Conservation (phyloP, 2,797 vertebrate species). For the Danio kyathit region DNA sequence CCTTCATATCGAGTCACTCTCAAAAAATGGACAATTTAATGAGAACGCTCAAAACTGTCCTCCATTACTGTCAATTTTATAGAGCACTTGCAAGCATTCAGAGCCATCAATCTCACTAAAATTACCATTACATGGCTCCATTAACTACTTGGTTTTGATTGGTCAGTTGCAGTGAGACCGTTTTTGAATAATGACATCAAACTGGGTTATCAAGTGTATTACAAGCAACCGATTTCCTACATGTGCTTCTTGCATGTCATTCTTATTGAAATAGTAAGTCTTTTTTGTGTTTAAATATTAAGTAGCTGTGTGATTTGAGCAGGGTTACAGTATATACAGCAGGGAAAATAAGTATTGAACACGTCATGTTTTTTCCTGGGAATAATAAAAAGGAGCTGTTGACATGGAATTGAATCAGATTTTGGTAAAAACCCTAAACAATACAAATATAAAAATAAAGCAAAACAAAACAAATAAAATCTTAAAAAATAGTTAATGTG, state of each 20-base stretch:
- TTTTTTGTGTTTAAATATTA: no score
- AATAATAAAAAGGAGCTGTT: no score
- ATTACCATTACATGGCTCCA: constrained; percentile 11
- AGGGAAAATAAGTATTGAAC: no score
- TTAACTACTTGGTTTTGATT: neutral
- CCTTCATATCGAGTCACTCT: neutral
- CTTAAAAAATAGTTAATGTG: no score
- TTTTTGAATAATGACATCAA: neutral
- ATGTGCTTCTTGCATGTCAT: neutral
- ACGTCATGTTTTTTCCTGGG: no score
- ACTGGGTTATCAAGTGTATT: neutral
- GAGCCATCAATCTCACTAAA: neutral
- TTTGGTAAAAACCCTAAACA: no score
- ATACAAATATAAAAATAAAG: no score
- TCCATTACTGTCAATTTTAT: constrained; percentile 7
- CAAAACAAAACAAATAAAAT: no score
- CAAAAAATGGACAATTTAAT: neutral
- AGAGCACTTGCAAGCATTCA: neutral
- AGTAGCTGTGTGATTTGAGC: no score
- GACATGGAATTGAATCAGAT: no score
- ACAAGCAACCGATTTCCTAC: neutral
- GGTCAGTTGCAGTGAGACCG: neutral
- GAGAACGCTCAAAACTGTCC: neutral
- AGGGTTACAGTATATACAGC: no score
- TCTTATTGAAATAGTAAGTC: no score